These are phyloP conservation scores for Carcharodon carcharias DNA, from an alignment of 2,797 vertebrate genomes.

Conservation along the genomic window DNA sequence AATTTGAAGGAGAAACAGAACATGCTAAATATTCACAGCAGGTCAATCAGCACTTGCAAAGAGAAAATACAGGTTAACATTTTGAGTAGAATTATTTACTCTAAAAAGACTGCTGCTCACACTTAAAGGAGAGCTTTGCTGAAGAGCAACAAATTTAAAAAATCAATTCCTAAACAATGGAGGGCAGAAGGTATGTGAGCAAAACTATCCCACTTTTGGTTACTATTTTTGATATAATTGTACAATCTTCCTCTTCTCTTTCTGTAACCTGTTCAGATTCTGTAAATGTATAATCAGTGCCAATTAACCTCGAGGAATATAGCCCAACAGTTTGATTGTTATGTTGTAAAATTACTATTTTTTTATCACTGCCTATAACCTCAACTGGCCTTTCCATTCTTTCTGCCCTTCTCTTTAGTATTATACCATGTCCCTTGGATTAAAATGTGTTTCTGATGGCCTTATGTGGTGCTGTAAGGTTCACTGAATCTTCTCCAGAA, in stretches of 20 bases:
- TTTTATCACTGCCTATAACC: no score
- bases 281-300: no score
- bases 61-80: neutral
- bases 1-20: neutral
- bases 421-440: no score
- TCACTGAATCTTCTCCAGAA: no score
- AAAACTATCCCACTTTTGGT: neutral
- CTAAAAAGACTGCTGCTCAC: neutral
- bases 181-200: neutral
- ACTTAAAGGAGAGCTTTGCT: neutral
- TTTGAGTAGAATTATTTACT: constrained; percentile 1
- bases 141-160: neutral
- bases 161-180: neutral
- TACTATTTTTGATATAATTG: neutral
- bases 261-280: no score
- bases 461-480: no score
- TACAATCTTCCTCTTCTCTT: neutral
- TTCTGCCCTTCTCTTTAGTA: no score
- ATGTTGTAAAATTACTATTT: no score
- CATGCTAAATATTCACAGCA: neutral
- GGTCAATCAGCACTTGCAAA: neutral
- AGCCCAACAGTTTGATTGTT: no score
- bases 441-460: no score
- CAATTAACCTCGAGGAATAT: no score
- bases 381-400: no score